Percentiles rank a stretch among this genome's conserved stretches.
phyloP scores from a whole-genome alignment of 2,797 vertebrate genomes.

The Gila robusta region DNA sequence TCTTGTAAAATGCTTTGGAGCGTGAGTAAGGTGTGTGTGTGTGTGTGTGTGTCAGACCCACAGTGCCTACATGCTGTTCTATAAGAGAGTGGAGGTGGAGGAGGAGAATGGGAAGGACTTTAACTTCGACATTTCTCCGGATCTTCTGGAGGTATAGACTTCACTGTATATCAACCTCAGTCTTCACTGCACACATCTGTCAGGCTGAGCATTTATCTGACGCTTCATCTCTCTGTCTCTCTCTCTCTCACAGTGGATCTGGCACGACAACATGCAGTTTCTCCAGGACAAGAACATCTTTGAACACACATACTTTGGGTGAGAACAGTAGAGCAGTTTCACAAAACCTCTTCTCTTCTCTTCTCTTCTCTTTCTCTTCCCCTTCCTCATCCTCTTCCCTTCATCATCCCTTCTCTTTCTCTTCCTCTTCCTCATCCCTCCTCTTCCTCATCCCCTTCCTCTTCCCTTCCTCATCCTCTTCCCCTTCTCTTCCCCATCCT shows the following conservation, averaged over 20 bases:
- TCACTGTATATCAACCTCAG: background rate
- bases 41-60: constrained; percentile 84
- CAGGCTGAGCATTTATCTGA: background rate
- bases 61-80: constrained; percentile 99
- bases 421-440: too few relatives aligned
- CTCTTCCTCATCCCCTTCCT: too few relatives aligned
- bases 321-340: constrained; percentile 44
- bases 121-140: constrained; percentile 95
- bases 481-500: too few relatives aligned
- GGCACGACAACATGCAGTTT: constrained; percentile 99
- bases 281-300: constrained; percentile 99
- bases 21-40: constrained; percentile 41
- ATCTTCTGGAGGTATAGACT: constrained; percentile 79
- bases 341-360: background rate
- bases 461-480: too few relatives aligned
- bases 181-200: background rate
- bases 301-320: constrained; percentile 99
- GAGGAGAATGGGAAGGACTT: constrained; percentile 96
- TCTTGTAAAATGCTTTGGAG: background rate
- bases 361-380: background rate
- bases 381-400: too few relatives aligned
- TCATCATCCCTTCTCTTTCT: background rate
- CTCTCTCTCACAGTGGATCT: constrained; percentile 88
- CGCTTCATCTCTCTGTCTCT: too few relatives aligned
- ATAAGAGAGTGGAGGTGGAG: constrained; percentile 95